These are phyloP conservation scores for Gymnoscopelus braueri DNA, from an alignment of 2,797 vertebrate species.

Conservation along the genomic window DNA sequence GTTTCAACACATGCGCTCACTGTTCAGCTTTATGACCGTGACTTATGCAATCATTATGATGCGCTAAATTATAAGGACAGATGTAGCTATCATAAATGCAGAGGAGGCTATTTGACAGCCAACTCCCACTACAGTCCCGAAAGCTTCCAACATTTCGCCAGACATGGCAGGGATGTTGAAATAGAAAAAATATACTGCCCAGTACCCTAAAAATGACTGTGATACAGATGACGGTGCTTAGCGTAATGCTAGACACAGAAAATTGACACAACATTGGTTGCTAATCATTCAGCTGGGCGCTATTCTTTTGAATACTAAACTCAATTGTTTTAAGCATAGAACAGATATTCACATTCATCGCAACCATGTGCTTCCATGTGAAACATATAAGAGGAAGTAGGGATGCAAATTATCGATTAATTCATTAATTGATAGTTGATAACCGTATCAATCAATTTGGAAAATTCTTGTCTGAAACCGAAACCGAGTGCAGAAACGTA, in stretches of 20 bases:
- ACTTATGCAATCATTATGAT: conserved; percentile 32
- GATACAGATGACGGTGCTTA: background rate
- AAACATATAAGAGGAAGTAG: too few species aligned
- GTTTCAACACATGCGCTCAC: conserved; percentile 53
- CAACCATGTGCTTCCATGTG: too few species aligned
- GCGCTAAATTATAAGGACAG: conserved; percentile 33
- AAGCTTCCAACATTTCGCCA: conserved; percentile 42
- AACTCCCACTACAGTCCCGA: background rate
- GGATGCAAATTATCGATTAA: too few species aligned
- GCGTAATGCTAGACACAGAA: background rate
- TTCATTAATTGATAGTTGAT: too few species aligned
- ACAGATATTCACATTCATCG: too few species aligned
- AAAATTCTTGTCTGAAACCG: too few species aligned
- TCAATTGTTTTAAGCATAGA: too few species aligned
- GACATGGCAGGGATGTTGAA: conserved; percentile 22
- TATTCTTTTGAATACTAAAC: too few species aligned
- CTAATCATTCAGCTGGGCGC: too few species aligned
- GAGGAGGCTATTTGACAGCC: conserved; percentile 10
- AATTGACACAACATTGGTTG: too few species aligned
- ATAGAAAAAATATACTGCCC: background rate
- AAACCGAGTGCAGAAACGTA: too few species aligned
- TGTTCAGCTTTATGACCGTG: conserved; percentile 37
- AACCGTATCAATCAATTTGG: too few species aligned
- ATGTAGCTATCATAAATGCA: conserved; percentile 32
- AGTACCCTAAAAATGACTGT: background rate